Base-by-base conservation (phyloP, 2,113 vertebrate species). In the Catharus minimus region DNA sequence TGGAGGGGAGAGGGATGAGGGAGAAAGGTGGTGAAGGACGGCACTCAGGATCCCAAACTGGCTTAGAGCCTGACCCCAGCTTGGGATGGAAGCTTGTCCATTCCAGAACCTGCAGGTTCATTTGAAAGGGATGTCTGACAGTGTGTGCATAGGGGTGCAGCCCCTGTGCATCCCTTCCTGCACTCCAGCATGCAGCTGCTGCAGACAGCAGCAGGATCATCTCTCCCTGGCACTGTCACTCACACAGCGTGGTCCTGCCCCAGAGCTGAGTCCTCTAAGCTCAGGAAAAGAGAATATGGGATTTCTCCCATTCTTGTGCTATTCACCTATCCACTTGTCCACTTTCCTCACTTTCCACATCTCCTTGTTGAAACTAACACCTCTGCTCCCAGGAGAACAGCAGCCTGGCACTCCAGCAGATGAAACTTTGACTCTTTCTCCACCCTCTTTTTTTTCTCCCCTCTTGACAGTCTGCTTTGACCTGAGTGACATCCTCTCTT, bases 401-500 rank as follows among this genome's bases (percentile, higher is more conserved):
- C 52, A 86, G 55, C 53, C 49, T 83, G 86, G 72, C 41, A 30
- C 38, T 83, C 41, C 56, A 74, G 28, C 30, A 71, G 28, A 84
- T 0, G 23, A 75, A 83, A 32, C 18, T 90, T 83, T 78, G 61
- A 72, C 22, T 86, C 41, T 33, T n/a, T 15, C 10, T 24, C 27
- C 10, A 18, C 7, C 1, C 2, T 11, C 7, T 50, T 50, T 50
- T 27, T 52, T 6, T 15, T 15, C 13, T 24, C 8, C 4, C 17
- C 19, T 92, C 73, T 87, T 74, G 75, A 88, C 79, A 87, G 50
- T 75, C 80, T 78, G 86, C 56, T 88, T 68, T 94, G 79, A 88
- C 68, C 84, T 81, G 84, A 92, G 77, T 89, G 90, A 75, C 90
- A 77, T 85, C 89, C 65, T 89, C 82, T 62, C 76, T 66, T 90